Conservation (phyloP, 2,888 invertebrate species). For the Mylabris sibirica region DNA sequence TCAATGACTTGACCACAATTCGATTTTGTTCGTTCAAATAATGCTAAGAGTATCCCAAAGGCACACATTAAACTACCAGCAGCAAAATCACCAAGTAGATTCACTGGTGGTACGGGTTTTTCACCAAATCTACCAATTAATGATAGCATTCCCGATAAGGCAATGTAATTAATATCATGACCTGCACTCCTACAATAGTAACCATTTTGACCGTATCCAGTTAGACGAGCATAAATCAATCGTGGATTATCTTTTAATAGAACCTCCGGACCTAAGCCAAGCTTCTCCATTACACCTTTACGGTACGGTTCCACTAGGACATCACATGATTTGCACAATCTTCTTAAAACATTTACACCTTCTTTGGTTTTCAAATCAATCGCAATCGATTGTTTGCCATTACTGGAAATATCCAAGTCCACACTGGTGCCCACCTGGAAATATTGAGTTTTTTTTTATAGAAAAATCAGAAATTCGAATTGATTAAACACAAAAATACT, state of each 20-base stretch:
- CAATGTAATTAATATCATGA: constrained; percentile 96
- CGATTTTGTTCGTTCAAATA: constrained; percentile 80
- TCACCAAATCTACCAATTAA: constrained; percentile 71
- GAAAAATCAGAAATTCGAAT: too few relatives aligned
- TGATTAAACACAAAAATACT: constrained; percentile 63
- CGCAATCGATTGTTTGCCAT: constrained; percentile 85
- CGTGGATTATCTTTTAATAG: constrained; percentile 75
- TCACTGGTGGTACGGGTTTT: constrained; percentile 81
- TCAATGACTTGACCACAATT: constrained; percentile 91
- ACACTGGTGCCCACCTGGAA: constrained; percentile 63
- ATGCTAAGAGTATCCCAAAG: constrained; percentile 85
- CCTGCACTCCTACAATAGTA: constrained; percentile 80
- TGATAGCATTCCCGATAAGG: constrained; percentile 88
- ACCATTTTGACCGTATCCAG: constrained; percentile 92
- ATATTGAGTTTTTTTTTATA: too few relatives aligned
- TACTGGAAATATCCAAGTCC: constrained; percentile 71
- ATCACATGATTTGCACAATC: constrained; percentile 78
- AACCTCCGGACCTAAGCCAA: constrained; percentile 82
- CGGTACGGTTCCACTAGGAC: constrained; percentile 94
- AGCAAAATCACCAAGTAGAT: constrained; percentile 92
- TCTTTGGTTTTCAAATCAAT: constrained; percentile 80
- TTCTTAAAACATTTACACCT: constrained; percentile 74
- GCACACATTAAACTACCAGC: constrained; percentile 93
- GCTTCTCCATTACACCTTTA: constrained; percentile 92
- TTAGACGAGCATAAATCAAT: constrained; percentile 90